Conservation (phyloP, 2,797 vertebrate species). For the Squalus acanthias region DNA sequence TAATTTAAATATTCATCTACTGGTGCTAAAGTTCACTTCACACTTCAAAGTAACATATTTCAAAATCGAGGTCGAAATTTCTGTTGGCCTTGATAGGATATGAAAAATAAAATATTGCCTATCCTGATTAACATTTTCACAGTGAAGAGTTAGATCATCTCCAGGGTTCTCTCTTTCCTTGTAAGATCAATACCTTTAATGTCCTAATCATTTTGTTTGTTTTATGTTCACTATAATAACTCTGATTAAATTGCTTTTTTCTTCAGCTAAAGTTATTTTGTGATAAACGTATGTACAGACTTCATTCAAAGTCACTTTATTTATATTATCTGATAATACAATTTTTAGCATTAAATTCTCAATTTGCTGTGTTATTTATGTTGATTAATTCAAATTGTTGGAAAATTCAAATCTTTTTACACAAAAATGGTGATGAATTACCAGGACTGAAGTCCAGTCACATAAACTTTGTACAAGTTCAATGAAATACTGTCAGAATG, state of each 20-base stretch:
- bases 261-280: neutral
- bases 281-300: neutral
- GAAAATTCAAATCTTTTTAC: neutral
- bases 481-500: too few relatives aligned
- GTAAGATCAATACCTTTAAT: neutral
- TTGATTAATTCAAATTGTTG: too few relatives aligned
- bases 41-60: neutral
- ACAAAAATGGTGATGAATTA: neutral
- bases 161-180: neutral
- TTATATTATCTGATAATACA: neutral
- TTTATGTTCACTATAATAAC: neutral
- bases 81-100: neutral
- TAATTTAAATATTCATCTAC: neutral
- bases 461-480: too few relatives aligned
- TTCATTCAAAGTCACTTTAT: neutral
- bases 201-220: neutral
- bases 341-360: neutral
- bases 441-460: neutral
- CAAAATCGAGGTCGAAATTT: neutral
- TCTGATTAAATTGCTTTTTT: neutral
- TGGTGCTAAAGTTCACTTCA: neutral
- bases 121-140: neutral
- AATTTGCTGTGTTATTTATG: neutral
- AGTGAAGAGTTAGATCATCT: neutral
- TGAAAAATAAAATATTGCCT: neutral